A percentile compares a stretch with the other conserved stretches of the same genome.
These are phyloP conservation scores for Ophioninae sp. DNA, from an alignment of 2,888 invertebrate species.

Conservation along the genomic window DNA sequence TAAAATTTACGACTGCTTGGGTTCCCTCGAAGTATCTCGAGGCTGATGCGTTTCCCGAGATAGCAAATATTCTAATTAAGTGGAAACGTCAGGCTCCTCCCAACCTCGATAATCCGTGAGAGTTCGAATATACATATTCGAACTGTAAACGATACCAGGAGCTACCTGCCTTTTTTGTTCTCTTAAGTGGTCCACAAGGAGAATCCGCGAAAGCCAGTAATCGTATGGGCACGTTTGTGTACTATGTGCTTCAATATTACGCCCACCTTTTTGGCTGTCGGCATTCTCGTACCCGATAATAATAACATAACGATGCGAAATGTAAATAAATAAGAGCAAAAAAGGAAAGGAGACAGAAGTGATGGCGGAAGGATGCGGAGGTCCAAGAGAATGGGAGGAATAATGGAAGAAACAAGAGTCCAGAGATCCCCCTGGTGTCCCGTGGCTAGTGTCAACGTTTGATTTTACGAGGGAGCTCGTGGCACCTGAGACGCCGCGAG, in stretches of 20 bases:
- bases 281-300: slow-evolving; percentile 67
- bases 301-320: slow-evolving; percentile 69
- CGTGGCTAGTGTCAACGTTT: slow-evolving; percentile 80
- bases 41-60: slow-evolving; percentile 24
- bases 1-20: slow-evolving; percentile 11
- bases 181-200: not conserved
- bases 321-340: slow-evolving; percentile 56
- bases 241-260: slow-evolving; percentile 62
- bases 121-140: not conserved
- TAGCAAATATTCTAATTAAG: slow-evolving; percentile 38
- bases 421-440: slow-evolving; percentile 68
- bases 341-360: slow-evolving; percentile 44
- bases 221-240: slow-evolving; percentile 22
- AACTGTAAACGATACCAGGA: slow-evolving; percentile 24
- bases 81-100: not conserved
- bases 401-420: slow-evolving; percentile 54
- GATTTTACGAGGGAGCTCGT: slow-evolving; percentile 80
- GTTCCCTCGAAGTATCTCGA: slow-evolving; percentile 11
- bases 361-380: slow-evolving; percentile 40
- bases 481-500: slow-evolving; percentile 60
- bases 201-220: slow-evolving; percentile 10
- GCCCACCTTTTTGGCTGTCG: slow-evolving; percentile 66
- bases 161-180: slow-evolving; percentile 42
- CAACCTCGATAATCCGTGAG: slow-evolving; percentile 24
- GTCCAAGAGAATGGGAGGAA: slow-evolving; percentile 53